A percentile compares a stretch with the other conserved stretches of the same genome.
These are phyloP conservation scores for Iselma pallidipennis DNA, from an alignment of 2,888 invertebrate species.

Conservation along the genomic window DNA sequence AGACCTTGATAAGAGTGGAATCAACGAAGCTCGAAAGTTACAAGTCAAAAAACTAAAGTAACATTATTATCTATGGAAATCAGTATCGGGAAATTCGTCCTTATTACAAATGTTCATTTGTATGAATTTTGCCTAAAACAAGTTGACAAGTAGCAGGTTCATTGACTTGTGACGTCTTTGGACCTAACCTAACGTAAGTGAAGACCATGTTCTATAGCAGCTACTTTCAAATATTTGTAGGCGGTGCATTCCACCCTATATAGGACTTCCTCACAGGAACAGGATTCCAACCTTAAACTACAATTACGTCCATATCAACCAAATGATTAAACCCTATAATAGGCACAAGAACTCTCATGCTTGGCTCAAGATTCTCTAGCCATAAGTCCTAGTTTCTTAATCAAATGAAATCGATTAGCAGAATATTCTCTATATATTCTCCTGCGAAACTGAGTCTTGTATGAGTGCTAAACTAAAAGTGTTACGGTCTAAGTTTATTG, in stretches of 20 bases:
- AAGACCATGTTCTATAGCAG: conserved; percentile 32
- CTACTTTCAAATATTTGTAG: conserved; percentile 36
- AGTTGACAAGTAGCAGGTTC: conserved; percentile 34
- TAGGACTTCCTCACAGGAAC: neutral
- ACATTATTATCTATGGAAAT: neutral
- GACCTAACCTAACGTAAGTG: conserved; percentile 48
- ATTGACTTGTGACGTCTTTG: conserved; percentile 43
- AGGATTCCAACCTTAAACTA: neutral
- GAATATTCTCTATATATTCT: neutral
- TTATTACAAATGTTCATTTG: conserved; percentile 19
- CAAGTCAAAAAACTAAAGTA: neutral
- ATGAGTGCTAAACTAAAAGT: conserved; percentile 40
- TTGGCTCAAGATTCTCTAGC: too few relatives aligned
- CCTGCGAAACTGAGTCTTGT: conserved; percentile 15
- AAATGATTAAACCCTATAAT: too few relatives aligned
- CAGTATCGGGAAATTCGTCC: neutral
- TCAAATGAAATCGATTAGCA: neutral
- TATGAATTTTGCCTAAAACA: conserved; percentile 34
- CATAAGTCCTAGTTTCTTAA: neutral
- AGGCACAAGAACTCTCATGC: too few relatives aligned
- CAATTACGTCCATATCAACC: neutral
- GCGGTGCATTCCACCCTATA: conserved; percentile 31
- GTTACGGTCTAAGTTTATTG: conserved; percentile 38
- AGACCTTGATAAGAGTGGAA: neutral
- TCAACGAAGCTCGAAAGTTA: neutral